A percentile compares a stretch with the other conserved stretches of the same genome.
These are phyloP conservation scores for Condylura cristata DNA, from an alignment of 2,113 vertebrate genomes.

Conservation along the genomic window DNA sequence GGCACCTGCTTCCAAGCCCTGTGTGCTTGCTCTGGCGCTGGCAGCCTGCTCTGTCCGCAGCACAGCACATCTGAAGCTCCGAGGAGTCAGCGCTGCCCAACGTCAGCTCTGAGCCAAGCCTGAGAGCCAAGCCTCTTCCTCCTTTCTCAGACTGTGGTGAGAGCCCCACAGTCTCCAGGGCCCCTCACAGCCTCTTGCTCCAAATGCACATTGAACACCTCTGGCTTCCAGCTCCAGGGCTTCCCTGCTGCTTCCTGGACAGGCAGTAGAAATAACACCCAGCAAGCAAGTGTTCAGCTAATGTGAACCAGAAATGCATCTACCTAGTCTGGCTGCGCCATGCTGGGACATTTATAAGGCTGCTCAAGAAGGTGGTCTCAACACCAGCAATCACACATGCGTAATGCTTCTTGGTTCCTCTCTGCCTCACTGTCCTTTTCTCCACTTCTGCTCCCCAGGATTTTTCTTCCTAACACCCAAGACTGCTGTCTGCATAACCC, in stretches of 20 bases:
- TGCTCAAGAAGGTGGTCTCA: not conserved
- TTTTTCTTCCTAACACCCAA: not conserved
- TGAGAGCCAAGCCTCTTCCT: not conserved
- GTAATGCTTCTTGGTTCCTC: not conserved
- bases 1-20: not conserved
- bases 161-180: not conserved
- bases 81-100: rapidly evolving
- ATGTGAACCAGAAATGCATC: not conserved
- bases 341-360: not conserved
- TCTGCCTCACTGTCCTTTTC: not conserved
- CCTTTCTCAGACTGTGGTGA: not conserved
- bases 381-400: not conserved
- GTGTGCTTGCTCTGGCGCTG: not conserved
- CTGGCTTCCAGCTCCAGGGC: not conserved
- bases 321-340: not conserved
- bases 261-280: not conserved
- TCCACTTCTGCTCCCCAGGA: not conserved
- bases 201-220: not conserved
- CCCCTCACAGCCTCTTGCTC: not conserved
- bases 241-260: not conserved
- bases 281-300: not conserved
- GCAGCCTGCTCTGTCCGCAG: not conserved
- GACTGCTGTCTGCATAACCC: not conserved
- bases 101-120: not conserved
- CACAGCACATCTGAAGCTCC: not conserved